phyloP scores from a whole-genome alignment of 1,140 invertebrate species.

The Potamilus streckersoni region DNA sequence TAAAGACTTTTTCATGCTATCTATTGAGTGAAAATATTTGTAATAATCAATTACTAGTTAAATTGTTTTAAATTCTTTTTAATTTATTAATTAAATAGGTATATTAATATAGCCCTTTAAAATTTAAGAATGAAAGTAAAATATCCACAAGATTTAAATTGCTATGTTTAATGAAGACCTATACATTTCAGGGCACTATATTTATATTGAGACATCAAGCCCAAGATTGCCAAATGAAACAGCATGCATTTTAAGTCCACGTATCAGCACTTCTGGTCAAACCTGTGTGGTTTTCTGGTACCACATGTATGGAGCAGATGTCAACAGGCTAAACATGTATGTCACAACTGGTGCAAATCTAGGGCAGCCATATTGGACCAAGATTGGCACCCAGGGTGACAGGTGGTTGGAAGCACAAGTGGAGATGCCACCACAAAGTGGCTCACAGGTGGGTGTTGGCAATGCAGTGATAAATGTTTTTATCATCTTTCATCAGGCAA shows the following conservation, averaged over 20 bases:
- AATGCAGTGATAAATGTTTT: too few relatives aligned
- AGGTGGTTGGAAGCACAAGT: constrained; percentile 54
- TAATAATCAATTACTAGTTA: too few relatives aligned
- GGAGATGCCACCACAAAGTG: constrained; percentile 28
- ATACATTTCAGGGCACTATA: constrained; percentile 25
- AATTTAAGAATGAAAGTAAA: background rate
- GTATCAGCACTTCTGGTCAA: constrained; percentile 36
- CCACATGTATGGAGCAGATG: constrained; percentile 79
- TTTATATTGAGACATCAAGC: constrained; percentile 40
- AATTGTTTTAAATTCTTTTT: too few relatives aligned
- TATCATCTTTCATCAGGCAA: too few relatives aligned
- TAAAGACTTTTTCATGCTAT: too few relatives aligned
- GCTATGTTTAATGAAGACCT: too few relatives aligned
- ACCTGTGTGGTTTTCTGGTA: constrained; percentile 75
- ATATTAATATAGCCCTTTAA: too few relatives aligned
- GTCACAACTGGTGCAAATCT: constrained; percentile 27
- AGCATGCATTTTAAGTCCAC: constrained; percentile 45
- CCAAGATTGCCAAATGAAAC: constrained; percentile 44
- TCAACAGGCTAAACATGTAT: constrained; percentile 55
- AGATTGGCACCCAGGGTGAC: constrained; percentile 52
- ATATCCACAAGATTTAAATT: constrained; percentile 20
- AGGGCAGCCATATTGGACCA: constrained; percentile 41
- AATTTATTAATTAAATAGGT: too few relatives aligned
- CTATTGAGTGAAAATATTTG: too few relatives aligned
- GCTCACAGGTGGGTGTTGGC: constrained; percentile 19